Base-by-base conservation (phyloP, 2,888 invertebrate species). In the Drosophila paramelanica region DNA sequence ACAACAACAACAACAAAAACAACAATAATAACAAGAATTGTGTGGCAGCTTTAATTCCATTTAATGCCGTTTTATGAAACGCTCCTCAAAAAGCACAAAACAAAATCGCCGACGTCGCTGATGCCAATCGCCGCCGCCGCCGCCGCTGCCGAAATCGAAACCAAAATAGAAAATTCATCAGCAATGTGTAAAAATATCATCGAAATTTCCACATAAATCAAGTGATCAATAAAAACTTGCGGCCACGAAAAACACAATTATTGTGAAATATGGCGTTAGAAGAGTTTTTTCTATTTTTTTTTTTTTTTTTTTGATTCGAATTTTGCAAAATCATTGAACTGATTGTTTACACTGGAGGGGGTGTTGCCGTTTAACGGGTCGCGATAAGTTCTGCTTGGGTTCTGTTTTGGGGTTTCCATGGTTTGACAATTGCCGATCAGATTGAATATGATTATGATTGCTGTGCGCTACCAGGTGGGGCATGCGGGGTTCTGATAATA, bases 141-240 rank as follows among this genome's bases (percentile, higher is more conserved):
- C n/a, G 50, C 11, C 42, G 62, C 46, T 47, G 49, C 41, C 41
- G 50, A 31, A 57, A 50, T 47, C 55, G 60, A 61, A 62, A 73
- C 73, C 59, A 23, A 81, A 87, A 81, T 84, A 82, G 82, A 74
- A 77, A 82, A 82, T 77, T 82, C 82, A 88, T 82, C 69, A 79
- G 69, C 67, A 67, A 58, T 73, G 72, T 81, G 17, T 85, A 79
- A 85, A 81, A 84, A 79, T 84, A 84, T 69, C 70, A 68, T 61
- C 47, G 20, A 46, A 68, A 78, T 81, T 87, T 82, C 57, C 71
- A 76, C 73, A 72, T 68, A 77, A 77, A 75, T 88, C 77, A 74
- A 73, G 81, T 86, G 81, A 81, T 81, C 73, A 83, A 83, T 86
- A 82, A 82, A 86, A 66, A 17, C 59, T 6, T 61, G 45, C 52